phyloP scores from a whole-genome alignment of 2,113 vertebrate species.

The Oceanodroma tethys region DNA sequence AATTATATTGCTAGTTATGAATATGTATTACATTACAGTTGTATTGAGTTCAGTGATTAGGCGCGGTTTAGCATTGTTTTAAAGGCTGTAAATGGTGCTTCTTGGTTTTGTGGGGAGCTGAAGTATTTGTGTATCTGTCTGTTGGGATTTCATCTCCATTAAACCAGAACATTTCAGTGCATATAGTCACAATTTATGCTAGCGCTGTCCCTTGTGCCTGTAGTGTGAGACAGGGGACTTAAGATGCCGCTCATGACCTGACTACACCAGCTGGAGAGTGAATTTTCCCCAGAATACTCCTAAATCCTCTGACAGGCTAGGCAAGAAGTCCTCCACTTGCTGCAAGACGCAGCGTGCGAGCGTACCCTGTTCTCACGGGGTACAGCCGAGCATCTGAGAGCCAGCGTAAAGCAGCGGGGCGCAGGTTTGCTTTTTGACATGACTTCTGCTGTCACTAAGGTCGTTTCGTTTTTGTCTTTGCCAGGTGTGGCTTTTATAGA shows the following conservation, averaged over 20 bases:
- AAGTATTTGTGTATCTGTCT: background rate
- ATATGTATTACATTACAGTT: background rate
- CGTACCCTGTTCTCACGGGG: background rate
- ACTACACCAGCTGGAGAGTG: background rate
- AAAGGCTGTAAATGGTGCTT: background rate
- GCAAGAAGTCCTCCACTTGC: background rate
- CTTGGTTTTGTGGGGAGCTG: background rate
- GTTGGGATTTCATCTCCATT: constrained; percentile 2
- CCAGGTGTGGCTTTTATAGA: constrained; percentile 83
- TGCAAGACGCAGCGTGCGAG: background rate
- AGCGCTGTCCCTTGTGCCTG: background rate
- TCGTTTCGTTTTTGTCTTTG: background rate
- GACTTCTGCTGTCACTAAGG: background rate
- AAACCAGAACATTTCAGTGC: background rate
- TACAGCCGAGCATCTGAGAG: background rate
- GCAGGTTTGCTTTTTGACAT: background rate
- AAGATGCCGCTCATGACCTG: background rate
- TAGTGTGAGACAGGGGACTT: background rate
- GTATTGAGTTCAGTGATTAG: background rate
- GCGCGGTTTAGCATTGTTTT: background rate
- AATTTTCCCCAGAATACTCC: background rate
- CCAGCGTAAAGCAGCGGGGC: background rate
- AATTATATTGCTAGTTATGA: background rate
- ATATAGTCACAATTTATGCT: background rate
- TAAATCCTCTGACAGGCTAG: background rate